These are phyloP conservation scores for Himalopsyche tibetana DNA, from an alignment of 2,888 invertebrate genomes.

Conservation along the genomic window DNA sequence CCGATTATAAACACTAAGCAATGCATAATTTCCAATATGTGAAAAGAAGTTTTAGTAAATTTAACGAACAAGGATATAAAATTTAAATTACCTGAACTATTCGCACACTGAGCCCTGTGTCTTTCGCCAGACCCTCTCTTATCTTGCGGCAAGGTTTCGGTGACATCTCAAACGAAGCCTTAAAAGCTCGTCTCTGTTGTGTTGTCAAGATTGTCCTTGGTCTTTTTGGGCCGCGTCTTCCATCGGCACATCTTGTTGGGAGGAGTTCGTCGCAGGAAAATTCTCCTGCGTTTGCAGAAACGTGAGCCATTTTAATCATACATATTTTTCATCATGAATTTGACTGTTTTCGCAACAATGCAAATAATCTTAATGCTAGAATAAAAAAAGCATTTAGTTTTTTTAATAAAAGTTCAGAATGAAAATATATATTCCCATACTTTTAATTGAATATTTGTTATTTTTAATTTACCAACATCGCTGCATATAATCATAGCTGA, in stretches of 20 bases:
- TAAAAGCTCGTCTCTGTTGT: constrained; percentile 97
- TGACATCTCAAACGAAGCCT: constrained; percentile 97
- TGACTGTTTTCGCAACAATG: neutral
- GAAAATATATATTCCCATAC: too few relatives aligned
- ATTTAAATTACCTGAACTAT: constrained; percentile 85
- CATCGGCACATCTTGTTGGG: constrained; percentile 74
- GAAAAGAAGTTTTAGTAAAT: too few relatives aligned
- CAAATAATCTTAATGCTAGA: too few relatives aligned
- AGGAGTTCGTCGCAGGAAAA: constrained; percentile 63
- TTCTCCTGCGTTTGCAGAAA: constrained; percentile 54
- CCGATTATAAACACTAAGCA: too few relatives aligned
- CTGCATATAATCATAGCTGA: too few relatives aligned
- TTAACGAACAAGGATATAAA: too few relatives aligned
- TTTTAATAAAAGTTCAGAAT: too few relatives aligned
- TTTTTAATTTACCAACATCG: too few relatives aligned
- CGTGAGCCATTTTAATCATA: neutral
- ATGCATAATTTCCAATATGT: too few relatives aligned
- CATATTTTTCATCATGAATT: neutral
- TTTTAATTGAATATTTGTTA: too few relatives aligned
- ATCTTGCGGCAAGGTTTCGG: constrained; percentile 98
- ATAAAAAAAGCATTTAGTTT: too few relatives aligned
- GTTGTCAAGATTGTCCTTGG: constrained; percentile 98
- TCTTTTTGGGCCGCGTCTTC: constrained; percentile 94
- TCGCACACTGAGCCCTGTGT: constrained; percentile 97
- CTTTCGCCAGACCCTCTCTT: constrained; percentile 98